These are phyloP conservation scores for Xanthia togata DNA, from an alignment of 2,888 invertebrate species.

Conservation along the genomic window DNA sequence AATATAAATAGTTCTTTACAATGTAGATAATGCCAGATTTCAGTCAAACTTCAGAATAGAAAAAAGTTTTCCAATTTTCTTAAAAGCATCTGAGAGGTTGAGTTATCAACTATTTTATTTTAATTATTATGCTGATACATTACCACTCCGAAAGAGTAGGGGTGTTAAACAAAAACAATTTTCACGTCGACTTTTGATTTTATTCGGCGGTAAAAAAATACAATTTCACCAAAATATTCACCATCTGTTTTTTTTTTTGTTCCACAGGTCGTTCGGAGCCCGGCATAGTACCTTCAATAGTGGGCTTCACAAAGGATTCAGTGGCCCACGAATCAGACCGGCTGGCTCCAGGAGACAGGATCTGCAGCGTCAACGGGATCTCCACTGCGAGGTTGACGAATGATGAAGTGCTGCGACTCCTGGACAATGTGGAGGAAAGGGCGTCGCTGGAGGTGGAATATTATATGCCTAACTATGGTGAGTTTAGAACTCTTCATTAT, in stretches of 20 bases:
- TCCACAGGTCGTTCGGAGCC: constrained; percentile 92
- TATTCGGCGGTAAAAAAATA: background rate
- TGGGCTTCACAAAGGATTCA: constrained; percentile 93
- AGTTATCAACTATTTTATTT: background rate
- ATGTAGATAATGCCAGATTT: background rate
- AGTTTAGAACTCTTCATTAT: constrained; percentile 72
- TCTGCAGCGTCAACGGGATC: constrained; percentile 95
- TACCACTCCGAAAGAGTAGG: background rate
- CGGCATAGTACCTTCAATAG: constrained; percentile 92
- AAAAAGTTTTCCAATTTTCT: background rate
- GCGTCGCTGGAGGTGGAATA: constrained; percentile 96
- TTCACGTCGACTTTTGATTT: background rate
- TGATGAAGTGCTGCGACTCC: constrained; percentile 93
- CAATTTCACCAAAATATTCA: background rate
- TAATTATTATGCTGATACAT: background rate
- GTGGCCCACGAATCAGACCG: constrained; percentile 94
- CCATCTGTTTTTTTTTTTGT: constrained; percentile 56
- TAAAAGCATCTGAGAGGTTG: background rate
- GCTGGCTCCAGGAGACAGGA: constrained; percentile 94
- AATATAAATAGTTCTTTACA: background rate
- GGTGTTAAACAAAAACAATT: background rate
- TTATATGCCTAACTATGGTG: constrained; percentile 95
- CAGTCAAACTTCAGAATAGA: background rate
- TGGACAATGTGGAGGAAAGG: constrained; percentile 93
- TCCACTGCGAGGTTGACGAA: constrained; percentile 94